A percentile compares a stretch with the other conserved stretches of the same genome.
These are phyloP conservation scores for Drosophila nigritarsus DNA, from an alignment of 2,888 invertebrate species.

Conservation along the genomic window DNA sequence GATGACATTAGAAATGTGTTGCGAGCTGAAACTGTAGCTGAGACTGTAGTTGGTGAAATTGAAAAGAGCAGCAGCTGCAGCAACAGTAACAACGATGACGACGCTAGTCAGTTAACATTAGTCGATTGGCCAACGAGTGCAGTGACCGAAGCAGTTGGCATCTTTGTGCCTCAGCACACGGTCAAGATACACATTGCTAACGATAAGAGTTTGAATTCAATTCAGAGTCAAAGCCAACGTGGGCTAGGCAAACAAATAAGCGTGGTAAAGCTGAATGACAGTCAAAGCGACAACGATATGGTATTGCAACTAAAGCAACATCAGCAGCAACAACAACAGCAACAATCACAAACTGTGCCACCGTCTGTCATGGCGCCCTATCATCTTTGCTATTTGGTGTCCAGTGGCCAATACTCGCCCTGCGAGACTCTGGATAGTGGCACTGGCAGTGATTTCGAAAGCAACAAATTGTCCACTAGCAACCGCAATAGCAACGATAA, in stretches of 20 bases:
- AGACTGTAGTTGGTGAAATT: constrained; percentile 46
- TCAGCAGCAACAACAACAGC: constrained; percentile 22
- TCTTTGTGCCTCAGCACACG: constrained; percentile 74
- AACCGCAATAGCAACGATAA: constrained; percentile 68
- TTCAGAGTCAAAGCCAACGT: constrained; percentile 34
- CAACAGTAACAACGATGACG: constrained; percentile 33
- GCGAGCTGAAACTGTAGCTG: constrained; percentile 33
- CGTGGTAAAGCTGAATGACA: constrained; percentile 69
- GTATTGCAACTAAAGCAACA: constrained; percentile 44
- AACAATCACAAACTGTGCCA: constrained; percentile 14
- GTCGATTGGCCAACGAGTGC: constrained; percentile 81
- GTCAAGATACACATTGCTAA: constrained; percentile 84
- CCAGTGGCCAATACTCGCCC: constrained; percentile 93
- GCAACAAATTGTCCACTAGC: constrained; percentile 60
- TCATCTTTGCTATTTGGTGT: constrained; percentile 87
- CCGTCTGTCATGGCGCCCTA: constrained; percentile 42
- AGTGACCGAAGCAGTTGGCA: constrained; percentile 79
- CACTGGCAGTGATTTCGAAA: constrained; percentile 93
- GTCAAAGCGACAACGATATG: constrained; percentile 57
- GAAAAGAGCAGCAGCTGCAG: constrained; percentile 41
- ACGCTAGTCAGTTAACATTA: constrained; percentile 67
- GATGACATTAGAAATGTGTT: constrained; percentile 56
- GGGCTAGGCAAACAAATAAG: constrained; percentile 65
- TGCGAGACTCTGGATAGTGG: constrained; percentile 93
- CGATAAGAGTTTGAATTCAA: constrained; percentile 43